Base-by-base conservation (phyloP, 2,888 invertebrate genomes). In the Stegana nigrithorax region DNA sequence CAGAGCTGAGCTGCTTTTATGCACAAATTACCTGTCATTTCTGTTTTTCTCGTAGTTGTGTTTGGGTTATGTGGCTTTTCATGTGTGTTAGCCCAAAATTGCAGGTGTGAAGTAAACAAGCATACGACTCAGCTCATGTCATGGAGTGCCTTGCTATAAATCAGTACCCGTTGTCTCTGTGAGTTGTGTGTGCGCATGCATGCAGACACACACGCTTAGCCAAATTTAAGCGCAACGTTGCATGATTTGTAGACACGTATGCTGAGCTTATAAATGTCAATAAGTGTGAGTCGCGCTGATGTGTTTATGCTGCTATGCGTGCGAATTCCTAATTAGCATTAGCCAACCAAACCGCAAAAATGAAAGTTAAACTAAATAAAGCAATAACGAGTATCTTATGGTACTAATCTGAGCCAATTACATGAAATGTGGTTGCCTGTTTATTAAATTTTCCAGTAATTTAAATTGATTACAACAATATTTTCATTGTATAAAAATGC, bases 21-120 rank as follows among this genome's bases (percentile, higher is more conserved):
- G 29, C 51, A 51, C 27, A 51, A 51, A 51, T 51, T 51, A 51
- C 29, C 51, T 51, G 51, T 51, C 51, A 51, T 29, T 51, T 51
- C 8, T 23, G 10, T 21, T 6, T 42, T 10, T 14, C 6, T 6
- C 29, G 5, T 12, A 39, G 10, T 12, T 12, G 5, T 10, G 39
- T 2, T 10, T 8, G 14, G 14, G 1, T 8, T 39, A n/a, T 39
- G 6, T 12, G 1, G 5, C 2, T 32, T 2, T 32, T 4, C n/a
- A 10, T 32, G 32, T 5, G 32, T 32, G 39, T 12, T 2, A 39
- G 14, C 10, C 10, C 39, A 10, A 39, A 5, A 39, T 4, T 39
- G 2, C 39, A 45, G 19, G 10, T 45, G 45, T 45, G 21, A 39
- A 39, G 5, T 39, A 39, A 39, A 39, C 17, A 14, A 39, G 10